These are phyloP conservation scores for Heliothis virescens DNA, from an alignment of 1,140 invertebrate species.

Conservation along the genomic window DNA sequence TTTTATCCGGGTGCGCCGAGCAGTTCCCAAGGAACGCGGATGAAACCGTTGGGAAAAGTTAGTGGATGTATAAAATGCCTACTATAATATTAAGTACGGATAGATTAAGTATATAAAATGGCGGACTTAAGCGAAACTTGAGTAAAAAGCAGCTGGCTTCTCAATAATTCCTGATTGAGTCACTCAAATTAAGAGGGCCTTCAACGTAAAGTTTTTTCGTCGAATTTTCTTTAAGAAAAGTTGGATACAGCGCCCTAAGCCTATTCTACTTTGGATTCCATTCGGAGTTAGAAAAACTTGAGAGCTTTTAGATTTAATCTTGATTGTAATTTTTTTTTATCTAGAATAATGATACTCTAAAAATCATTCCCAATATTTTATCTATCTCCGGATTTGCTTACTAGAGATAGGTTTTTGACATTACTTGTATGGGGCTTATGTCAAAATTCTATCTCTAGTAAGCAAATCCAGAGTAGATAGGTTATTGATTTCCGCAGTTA, in stretches of 20 bases:
- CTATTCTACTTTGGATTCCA: constrained; percentile 28
- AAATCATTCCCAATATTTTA: too few relatives aligned
- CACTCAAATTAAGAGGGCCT: constrained; percentile 40
- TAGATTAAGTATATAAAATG: constrained; percentile 16
- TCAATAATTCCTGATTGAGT: constrained; percentile 46
- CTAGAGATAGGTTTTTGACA: too few relatives aligned
- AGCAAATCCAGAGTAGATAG: too few relatives aligned
- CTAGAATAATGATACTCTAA: background rate
- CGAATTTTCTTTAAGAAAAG: constrained; percentile 28
- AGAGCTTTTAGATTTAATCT: constrained; percentile 22
- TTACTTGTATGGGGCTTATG: too few relatives aligned
- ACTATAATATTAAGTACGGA: background rate
- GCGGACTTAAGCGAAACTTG: background rate
- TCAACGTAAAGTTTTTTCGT: constrained; percentile 29
- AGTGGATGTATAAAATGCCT: too few relatives aligned
- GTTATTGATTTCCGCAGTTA: too few relatives aligned
- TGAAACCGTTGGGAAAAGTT: too few relatives aligned
- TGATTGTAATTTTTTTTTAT: constrained; percentile 11
- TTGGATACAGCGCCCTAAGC: constrained; percentile 31
- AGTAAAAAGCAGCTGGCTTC: constrained; percentile 12
- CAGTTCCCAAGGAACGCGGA: too few relatives aligned
- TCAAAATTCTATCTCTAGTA: too few relatives aligned
- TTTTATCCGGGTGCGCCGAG: too few relatives aligned
- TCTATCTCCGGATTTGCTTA: too few relatives aligned
- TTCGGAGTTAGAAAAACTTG: constrained; percentile 34